Evolutionary conservation across 2,797 vertebrate genomes (phyloP).

Genomic region (Xenops minutus): DNA sequence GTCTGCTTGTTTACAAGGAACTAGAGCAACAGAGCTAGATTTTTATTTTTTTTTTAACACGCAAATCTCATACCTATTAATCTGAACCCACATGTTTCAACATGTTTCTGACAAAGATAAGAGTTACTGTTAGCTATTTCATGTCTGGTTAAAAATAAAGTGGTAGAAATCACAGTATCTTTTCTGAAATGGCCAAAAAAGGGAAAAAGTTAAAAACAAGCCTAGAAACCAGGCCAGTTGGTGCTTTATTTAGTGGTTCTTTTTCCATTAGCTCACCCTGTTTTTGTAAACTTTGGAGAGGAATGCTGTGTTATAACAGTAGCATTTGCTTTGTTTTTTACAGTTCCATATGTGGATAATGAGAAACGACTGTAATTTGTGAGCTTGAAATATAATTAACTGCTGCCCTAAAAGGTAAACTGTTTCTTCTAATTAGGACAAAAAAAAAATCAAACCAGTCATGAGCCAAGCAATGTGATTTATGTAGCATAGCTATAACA

Average conservation of each 20-base stretch:
- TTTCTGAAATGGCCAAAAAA: slow-evolving; percentile 42
- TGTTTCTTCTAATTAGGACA: background rate
- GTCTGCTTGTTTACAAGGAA: background rate
- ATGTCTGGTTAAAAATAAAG: slow-evolving; percentile 33
- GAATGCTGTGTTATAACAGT: background rate
- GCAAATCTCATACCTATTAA: background rate
- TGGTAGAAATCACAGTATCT: background rate
- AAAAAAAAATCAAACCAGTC: background rate
- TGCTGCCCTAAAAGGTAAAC: slow-evolving; percentile 6
- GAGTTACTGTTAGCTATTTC: slow-evolving; percentile 6
- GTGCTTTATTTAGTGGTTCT: slow-evolving; percentile 42
- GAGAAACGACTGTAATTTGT: slow-evolving; percentile 33
- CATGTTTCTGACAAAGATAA: background rate
- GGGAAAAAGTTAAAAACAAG: slow-evolving; percentile 16
- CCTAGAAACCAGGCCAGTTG: background rate
- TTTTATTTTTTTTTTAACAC: background rate
- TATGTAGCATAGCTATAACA: background rate
- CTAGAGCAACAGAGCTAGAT: background rate
- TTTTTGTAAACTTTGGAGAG: slow-evolving; percentile 33
- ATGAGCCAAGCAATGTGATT: background rate
- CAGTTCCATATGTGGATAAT: slow-evolving; percentile 2
- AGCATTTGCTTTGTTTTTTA: slow-evolving; percentile 41
- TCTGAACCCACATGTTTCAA: background rate
- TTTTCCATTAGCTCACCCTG: slow-evolving; percentile 50
- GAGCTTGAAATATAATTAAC: slow-evolving; percentile 16